These are phyloP conservation scores for Gobio occitaniae DNA, from an alignment of 2,797 vertebrate species.

Conservation along the genomic window DNA sequence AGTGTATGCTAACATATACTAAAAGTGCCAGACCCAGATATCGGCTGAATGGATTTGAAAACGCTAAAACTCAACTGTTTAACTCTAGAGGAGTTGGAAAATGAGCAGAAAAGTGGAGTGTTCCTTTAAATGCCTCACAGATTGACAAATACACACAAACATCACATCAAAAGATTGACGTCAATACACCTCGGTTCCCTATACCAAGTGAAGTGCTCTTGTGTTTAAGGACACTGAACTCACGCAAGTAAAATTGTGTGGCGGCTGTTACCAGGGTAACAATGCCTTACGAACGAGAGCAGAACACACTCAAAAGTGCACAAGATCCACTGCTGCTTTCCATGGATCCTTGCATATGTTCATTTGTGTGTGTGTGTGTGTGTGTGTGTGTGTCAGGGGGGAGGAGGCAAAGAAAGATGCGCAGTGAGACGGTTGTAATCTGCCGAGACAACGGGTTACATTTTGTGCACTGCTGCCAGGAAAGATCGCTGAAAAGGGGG, in stretches of 20 bases:
- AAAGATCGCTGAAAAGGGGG: not conserved
- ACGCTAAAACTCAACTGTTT: no score
- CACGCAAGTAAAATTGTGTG: conserved; percentile 37
- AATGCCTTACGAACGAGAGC: conserved; percentile 13
- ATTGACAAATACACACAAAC: conserved; percentile 31
- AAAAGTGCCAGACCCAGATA: no score
- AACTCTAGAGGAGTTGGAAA: no score
- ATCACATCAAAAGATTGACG: conserved; percentile 25
- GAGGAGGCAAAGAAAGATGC: not conserved
- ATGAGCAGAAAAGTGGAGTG: no score
- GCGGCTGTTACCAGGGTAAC: conserved; percentile 55
- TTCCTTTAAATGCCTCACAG: not conserved
- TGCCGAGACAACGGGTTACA: not conserved
- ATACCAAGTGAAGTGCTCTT: conserved; percentile 39
- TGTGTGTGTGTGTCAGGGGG: not conserved
- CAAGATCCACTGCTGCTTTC: conserved; percentile 13
- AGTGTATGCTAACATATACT: no score
- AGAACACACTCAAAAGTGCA: conserved; percentile 19
- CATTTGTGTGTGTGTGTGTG: not conserved
- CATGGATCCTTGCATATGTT: conserved; percentile 1
- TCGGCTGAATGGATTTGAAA: no score
- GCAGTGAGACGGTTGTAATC: not conserved
- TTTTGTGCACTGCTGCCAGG: conserved; percentile 13
- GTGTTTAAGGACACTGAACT: conserved; percentile 51
- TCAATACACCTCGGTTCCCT: conserved; percentile 47